Base-by-base conservation (phyloP, 2,113 vertebrate genomes). In the Girardinichthys multiradiatus region DNA sequence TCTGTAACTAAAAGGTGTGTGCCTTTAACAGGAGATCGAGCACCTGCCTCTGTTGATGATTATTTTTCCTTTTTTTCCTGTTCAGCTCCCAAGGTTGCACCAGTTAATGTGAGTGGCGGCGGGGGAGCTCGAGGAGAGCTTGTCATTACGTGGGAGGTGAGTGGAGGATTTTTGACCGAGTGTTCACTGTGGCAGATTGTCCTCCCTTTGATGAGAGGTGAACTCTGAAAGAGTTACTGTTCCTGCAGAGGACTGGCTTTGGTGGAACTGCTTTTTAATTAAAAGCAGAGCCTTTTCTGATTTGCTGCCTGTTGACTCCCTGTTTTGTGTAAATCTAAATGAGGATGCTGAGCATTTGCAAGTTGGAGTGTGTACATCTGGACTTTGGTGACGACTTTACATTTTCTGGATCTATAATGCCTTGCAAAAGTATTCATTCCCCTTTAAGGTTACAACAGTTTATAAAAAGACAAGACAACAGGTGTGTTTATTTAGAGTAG, bases 131-230 rank as follows among this genome's bases (percentile, higher is more conserved):
- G 87, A 31, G 96, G 95, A 0, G 95, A 97, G 86, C 95, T 97
- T 37, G 91, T 97, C 85, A 95, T 98, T 90, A 93, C 89, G 0
- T 97, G 97, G 96, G 95, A 98, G 95, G 96, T 97, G 95, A 92
- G 90, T 86, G 70, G 72, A 80, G 79, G 75, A 45, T 82, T 74
- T 86, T 39, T 75, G 60, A 84, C 59, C 67, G 70, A 42, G 42
- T 68, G 58, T 72, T 83, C 39, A 75, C 67, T 72, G 73, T 82
- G 72, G 69, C 33, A 45, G 31, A 69, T 60, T 59, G 54, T 68
- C 77, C 70, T 71, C 42, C 68, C 77, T 77, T 80, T 76, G 66
- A 84, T 11, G 21, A 83, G 76, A 80, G 77, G 48, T 66, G 80
- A 64, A 76, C 84, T 84, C 31, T 77, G 78, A 75, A 70, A 68